Base-by-base conservation (phyloP, 2,888 invertebrate species). In the Drosophila anomalipes region DNA sequence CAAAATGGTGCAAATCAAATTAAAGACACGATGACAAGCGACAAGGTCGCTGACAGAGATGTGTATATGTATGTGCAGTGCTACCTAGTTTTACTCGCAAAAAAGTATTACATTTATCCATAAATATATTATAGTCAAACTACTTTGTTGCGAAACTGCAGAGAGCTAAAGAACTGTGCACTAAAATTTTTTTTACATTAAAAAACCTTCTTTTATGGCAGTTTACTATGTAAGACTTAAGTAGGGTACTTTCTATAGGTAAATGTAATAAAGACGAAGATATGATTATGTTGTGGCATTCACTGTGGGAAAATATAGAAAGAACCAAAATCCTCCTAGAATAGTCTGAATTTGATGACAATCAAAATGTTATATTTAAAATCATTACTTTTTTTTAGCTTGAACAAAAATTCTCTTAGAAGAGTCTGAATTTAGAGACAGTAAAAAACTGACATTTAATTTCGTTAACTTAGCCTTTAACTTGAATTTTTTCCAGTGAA, bases 1-100 rank as follows among this genome's bases (percentile, higher is more conserved):
- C 72, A 82, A 92, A 91, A 86, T 91, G 91, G 89, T 91, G 91
- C 85, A 91, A 91, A 91, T 91, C 89, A 91, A 92, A 92, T 91
- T 90, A 91, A 77, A 81, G 68, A 26, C 88, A 85, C 75, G 83
- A 86, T 84, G 91, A 90, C 85, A 91, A 85, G 41, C 30, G 39
- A 30, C 77, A 79, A 77, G 82, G 86, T 72, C 75, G 58, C 73
- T 62, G 71, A 68, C 56, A 58, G 35, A 35, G 26, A 52, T 26
- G 41, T 51, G 63, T 32, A 19, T 28, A 10, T 26, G 10, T 52
- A 7, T 51, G 7, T n/a, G 41, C 57, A 41, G 39, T 57, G 51
- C 5, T 30, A 28, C 19, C 7, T 14, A 5, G 41, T 12, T 14
- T 47, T 26, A 30, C 9, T 10, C 16, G 28, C 19, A 49, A 28